phyloP scores from a whole-genome alignment of 2,797 vertebrate species.

The Apodemus agrarius region DNA sequence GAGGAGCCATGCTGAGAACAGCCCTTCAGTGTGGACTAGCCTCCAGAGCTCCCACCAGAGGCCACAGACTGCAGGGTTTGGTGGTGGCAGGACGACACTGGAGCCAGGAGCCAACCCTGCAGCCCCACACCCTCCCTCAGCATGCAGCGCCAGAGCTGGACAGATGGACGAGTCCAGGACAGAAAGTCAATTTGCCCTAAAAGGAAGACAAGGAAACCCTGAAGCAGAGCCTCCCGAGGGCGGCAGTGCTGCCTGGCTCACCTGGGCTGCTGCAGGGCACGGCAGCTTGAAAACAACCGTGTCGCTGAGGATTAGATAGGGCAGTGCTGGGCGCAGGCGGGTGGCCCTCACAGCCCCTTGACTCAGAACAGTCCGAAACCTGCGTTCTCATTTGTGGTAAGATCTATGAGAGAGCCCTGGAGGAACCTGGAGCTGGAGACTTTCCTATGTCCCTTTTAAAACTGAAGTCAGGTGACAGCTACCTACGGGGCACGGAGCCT shows the following conservation, averaged over 20 bases:
- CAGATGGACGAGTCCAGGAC: background rate
- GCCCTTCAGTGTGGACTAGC: background rate
- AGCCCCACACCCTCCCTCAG: background rate
- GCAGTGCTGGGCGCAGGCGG: accelerated
- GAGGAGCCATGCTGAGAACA: background rate
- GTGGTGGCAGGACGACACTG: too few species aligned
- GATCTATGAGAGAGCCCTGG: background rate
- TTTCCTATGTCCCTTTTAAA: background rate
- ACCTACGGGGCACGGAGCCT: accelerated
- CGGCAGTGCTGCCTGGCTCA: accelerated
- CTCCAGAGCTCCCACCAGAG: background rate
- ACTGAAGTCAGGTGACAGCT: background rate
- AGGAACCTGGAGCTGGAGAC: background rate
- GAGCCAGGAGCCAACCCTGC: background rate
- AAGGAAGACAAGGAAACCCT: background rate
- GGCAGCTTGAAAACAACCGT: background rate
- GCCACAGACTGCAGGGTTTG: background rate
- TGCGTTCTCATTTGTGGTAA: background rate
- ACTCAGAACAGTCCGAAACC: accelerated
- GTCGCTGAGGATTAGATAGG: background rate
- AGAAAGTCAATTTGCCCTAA: background rate
- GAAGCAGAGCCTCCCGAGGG: accelerated
- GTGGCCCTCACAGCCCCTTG: background rate
- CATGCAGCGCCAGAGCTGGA: background rate
- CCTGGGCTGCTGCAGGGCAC: background rate